Percentiles rank a stretch among this genome's conserved stretches.
phyloP scores from a whole-genome alignment of 30 jellyfish, hydroid and myxozoan species.

The Aurelia aurita region DNA sequence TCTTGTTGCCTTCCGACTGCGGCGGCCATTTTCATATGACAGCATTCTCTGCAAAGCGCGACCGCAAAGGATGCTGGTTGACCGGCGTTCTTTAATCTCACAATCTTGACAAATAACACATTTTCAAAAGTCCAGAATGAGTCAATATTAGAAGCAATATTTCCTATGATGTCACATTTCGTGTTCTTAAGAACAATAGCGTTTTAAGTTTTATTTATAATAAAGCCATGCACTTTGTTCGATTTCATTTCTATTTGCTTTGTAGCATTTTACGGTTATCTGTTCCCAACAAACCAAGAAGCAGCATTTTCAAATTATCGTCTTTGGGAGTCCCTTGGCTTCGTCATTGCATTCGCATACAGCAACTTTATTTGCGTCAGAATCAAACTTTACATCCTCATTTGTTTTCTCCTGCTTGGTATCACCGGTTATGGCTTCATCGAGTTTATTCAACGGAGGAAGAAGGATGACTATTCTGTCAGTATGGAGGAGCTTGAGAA shows the following conservation, averaged over 20 bases:
- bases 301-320: constrained; percentile 94
- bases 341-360: constrained; percentile 87
- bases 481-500: constrained; percentile 64
- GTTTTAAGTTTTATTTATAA: too few species aligned
- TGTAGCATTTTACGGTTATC: constrained; percentile 87
- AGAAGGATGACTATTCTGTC: constrained; percentile 21
- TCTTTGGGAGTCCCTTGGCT: constrained; percentile 89
- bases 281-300: constrained; percentile 90
- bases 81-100: too few species aligned
- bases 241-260: neutral
- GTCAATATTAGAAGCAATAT: too few species aligned
- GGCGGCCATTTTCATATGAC: too few species aligned
- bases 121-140: too few species aligned
- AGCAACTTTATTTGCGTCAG: constrained; percentile 71
- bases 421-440: constrained; percentile 56
- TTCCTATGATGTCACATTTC: too few species aligned
- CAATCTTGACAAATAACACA: too few species aligned
- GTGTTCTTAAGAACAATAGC: too few species aligned
- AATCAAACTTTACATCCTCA: constrained; percentile 73
- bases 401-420: constrained; percentile 49
- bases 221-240: too few species aligned
- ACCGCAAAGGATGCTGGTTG: too few species aligned
- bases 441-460: constrained; percentile 45
- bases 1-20: too few species aligned
- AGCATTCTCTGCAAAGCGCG: too few species aligned